These are phyloP conservation scores for Colaptes auratus DNA, from an alignment of 2,113 vertebrate genomes.

Conservation along the genomic window DNA sequence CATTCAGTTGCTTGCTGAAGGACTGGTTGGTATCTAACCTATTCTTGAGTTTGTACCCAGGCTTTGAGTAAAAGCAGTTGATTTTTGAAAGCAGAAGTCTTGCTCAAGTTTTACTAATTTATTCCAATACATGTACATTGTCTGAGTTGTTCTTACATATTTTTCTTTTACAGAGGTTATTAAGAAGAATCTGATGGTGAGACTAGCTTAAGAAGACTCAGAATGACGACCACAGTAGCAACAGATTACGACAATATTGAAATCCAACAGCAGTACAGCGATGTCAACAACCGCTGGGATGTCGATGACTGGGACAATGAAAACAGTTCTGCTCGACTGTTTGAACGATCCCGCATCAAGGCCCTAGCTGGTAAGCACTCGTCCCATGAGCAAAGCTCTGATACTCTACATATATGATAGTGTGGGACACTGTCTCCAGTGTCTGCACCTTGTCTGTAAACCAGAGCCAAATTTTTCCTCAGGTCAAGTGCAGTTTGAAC, in stretches of 20 bases:
- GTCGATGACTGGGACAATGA: conserved; percentile 97
- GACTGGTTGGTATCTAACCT: not conserved
- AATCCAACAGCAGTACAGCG: conserved; percentile 94
- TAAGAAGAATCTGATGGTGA: conserved; percentile 84
- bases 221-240: conserved; percentile 92
- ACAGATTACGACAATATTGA: conserved; percentile 94
- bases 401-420: not conserved
- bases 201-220: conserved; percentile 76
- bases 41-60: not conserved
- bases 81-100: not conserved
- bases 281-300: conserved; percentile 98
- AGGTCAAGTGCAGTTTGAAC: not conserved
- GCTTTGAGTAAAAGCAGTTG: not conserved
- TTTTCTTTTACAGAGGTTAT: conserved; percentile 68
- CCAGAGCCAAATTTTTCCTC: not conserved
- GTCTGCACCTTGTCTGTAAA: not conserved
- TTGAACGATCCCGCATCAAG: conserved; percentile 95
- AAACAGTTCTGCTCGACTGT: conserved; percentile 94
- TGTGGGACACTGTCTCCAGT: not conserved
- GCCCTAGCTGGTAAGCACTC: conserved; percentile 88
- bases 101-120: not conserved
- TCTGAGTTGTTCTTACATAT: not conserved
- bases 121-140: accelerated
- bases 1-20: not conserved
- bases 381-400: not conserved